phyloP scores from a whole-genome alignment of 2,113 vertebrate species.

The Thermophis baileyi region DNA sequence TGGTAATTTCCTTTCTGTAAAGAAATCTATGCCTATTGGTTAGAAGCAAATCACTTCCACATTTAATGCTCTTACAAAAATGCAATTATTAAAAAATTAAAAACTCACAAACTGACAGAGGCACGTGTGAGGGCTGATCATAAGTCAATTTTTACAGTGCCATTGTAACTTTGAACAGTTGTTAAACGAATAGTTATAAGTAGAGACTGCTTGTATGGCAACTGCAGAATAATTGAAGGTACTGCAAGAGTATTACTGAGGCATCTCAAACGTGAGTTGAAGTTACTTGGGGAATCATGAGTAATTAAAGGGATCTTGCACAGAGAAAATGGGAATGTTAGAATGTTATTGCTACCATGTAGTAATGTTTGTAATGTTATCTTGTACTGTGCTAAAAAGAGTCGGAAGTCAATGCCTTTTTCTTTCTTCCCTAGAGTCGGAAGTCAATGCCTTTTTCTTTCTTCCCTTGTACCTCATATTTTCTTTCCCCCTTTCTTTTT shows the following conservation, averaged over 20 bases:
- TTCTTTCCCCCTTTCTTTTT: too few relatives aligned
- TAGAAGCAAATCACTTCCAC: not conserved
- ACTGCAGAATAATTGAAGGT: not conserved
- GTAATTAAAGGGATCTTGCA: not conserved
- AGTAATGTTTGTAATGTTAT: too few relatives aligned
- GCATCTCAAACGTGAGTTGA: not conserved
- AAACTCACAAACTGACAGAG: not conserved
- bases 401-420: too few relatives aligned
- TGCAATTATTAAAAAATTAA: not conserved
- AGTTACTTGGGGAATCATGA: not conserved
- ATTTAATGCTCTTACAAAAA: not conserved
- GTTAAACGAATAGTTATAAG: not conserved
- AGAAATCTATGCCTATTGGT: not conserved
- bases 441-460: too few relatives aligned
- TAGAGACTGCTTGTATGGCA: not conserved
- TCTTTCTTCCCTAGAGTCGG: too few relatives aligned
- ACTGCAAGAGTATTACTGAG: not conserved
- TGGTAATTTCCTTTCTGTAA: not conserved
- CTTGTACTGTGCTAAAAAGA: too few relatives aligned
- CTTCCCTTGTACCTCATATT: too few relatives aligned
- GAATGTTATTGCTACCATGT: not conserved
- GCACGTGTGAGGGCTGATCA: too few relatives aligned
- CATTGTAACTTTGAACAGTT: too few relatives aligned
- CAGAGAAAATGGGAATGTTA: not conserved
- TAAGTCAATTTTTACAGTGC: too few relatives aligned